phyloP scores from a whole-genome alignment of 2,888 invertebrate species.

The Drosophila subsilvestris region DNA sequence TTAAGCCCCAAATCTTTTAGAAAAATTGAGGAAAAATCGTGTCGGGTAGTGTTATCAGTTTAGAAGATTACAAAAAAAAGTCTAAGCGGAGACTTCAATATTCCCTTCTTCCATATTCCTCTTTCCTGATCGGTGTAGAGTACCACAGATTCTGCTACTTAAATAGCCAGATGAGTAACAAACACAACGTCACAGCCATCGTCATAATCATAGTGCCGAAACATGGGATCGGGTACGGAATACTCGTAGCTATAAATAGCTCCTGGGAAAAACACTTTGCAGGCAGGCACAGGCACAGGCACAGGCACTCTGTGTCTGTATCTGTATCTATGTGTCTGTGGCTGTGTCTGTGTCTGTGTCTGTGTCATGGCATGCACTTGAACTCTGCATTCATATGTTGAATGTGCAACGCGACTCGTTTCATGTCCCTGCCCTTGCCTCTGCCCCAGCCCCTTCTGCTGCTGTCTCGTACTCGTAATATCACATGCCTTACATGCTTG shows the following conservation, averaged over 20 bases:
- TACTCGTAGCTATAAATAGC: slow-evolving; percentile 71
- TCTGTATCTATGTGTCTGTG: slow-evolving; percentile 49
- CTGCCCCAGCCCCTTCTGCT: neutral
- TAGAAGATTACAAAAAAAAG: no score
- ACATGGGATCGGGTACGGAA: slow-evolving; percentile 24
- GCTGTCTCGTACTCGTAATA: slow-evolving; percentile 32
- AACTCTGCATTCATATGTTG: slow-evolving; percentile 70
- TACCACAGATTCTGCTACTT: neutral
- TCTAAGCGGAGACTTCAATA: no score
- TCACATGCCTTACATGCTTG: slow-evolving; percentile 57
- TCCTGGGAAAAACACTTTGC: slow-evolving; percentile 81
- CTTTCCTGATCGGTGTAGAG: neutral
- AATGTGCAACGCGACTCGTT: slow-evolving; percentile 24
- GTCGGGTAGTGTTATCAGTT: no score
- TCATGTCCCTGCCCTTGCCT: neutral
- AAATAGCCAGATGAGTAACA: neutral
- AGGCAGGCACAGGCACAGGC: neutral
- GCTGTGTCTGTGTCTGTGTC: slow-evolving; percentile 43
- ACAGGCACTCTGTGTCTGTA: slow-evolving; percentile 14
- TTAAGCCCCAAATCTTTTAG: no score
- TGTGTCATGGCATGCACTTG: slow-evolving; percentile 72
- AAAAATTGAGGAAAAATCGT: no score
- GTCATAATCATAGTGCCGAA: slow-evolving; percentile 34
- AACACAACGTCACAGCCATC: slow-evolving; percentile 12
- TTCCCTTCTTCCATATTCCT: no score